Evolutionary conservation across 2,797 vertebrate species (phyloP), one percentile per base, ranked within the genome.

Genomic region (Catharus ustulatus): DNA sequence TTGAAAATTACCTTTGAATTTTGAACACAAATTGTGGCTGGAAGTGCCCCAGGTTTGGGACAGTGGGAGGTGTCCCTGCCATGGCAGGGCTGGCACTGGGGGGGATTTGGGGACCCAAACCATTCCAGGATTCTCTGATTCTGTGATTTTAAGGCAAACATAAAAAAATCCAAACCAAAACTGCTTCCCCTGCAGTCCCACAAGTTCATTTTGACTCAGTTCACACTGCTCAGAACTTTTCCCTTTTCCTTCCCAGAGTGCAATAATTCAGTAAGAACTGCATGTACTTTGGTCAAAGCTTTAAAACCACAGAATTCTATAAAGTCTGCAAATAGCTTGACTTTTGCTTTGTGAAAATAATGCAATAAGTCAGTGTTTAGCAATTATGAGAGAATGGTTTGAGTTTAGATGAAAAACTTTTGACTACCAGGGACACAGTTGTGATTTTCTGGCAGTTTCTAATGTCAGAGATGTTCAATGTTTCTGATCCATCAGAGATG

Each of bases 241-340:
- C 36, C 49, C 5, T 94, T 93, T 91, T 67, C 52, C 79, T 67
- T 43, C 63, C n/a, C 49, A 9, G 57, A 48, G 51, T 13, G 42
- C 75, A 87, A 1, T 42, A 62, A 88, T 66, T 76, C 3, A 6
- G 71, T 48, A 69, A 89, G 91, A 92, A 92, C 75, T 91, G 55
- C 43, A 23, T 84, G 90, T 89, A 54, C 90, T 87, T 85, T 63
- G 4, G 21, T 89, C 27, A 75, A 62, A 87, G 32, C 40, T 72
- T 74, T 78, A 30, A 95, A 96, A 93, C 90, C 95, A 75, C 94
- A 83, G 42, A 75, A 20, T 68, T 72, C 32, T 67, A 21, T 74
- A 80, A 92, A 82, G 57, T 36, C 61, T 80, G 40, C 46, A 68
- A 87, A 85, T 77, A 92, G 46, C 38, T 87, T 24, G 23, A 16